These are phyloP conservation scores for Paradoxurus hermaphroditus DNA, from an alignment of 2,113 vertebrate genomes.

Conservation along the genomic window DNA sequence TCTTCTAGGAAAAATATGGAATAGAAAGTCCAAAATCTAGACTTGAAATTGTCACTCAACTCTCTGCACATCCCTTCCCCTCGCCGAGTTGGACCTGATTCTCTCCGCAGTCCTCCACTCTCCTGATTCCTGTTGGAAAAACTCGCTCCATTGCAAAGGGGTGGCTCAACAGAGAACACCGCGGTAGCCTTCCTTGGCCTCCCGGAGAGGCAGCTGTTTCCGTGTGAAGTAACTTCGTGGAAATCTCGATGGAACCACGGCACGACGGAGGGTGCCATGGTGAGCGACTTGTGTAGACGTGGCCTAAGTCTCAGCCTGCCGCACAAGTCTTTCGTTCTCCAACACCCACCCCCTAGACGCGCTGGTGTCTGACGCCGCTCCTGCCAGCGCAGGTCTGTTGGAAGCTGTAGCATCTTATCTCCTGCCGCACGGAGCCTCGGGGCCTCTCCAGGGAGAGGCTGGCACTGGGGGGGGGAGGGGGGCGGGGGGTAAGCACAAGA, in stretches of 20 bases:
- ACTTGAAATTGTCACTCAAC: background rate
- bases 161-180: background rate
- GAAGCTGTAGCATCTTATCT: background rate
- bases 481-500: background rate
- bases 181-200: background rate
- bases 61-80: background rate
- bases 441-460: background rate
- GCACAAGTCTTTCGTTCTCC: background rate
- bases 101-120: background rate
- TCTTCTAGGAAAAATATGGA: background rate
- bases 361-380: fast-evolving
- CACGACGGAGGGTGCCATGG: background rate
- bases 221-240: background rate
- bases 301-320: background rate
- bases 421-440: background rate
- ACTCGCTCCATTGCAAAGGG: background rate
- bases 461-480: background rate
- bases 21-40: background rate
- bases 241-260: background rate
- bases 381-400: background rate
- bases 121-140: background rate
- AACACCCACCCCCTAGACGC: too few species aligned
- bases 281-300: background rate
- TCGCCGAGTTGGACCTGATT: background rate
- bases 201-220: background rate